These are phyloP conservation scores for Rhinoderma darwinii DNA, from an alignment of 2,113 vertebrate species.

Conservation along the genomic window DNA sequence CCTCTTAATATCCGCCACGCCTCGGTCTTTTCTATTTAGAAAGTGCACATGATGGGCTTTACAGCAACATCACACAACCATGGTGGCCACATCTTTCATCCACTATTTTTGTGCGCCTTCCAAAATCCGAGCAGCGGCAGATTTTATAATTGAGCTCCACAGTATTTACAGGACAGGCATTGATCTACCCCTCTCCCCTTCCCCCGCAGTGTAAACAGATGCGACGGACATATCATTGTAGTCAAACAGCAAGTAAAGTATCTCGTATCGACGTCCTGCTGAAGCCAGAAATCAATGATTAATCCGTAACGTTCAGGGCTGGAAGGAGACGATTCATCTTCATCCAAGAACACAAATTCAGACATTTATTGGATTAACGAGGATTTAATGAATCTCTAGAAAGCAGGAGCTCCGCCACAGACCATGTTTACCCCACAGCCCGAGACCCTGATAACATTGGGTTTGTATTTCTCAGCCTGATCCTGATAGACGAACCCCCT, in stretches of 20 bases:
- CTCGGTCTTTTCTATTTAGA: too few relatives aligned
- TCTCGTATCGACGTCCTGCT: conserved; percentile 10
- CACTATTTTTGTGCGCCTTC: too few relatives aligned
- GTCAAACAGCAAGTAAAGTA: background rate
- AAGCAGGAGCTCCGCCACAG: background rate
- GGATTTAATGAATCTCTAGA: background rate
- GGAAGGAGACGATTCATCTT: conserved; percentile 20
- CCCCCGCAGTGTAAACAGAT: background rate
- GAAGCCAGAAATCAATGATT: conserved; percentile 29
- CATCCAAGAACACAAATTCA: conserved; percentile 21
- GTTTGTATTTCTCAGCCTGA: background rate
- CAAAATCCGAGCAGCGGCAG: too few relatives aligned
- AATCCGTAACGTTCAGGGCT: background rate
- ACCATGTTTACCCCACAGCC: background rate
- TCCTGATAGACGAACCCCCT: background rate
- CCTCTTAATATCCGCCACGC: too few relatives aligned
- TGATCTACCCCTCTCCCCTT: background rate
- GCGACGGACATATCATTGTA: background rate
- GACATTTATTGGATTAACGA: background rate
- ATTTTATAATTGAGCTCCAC: background rate
- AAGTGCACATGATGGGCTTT: too few relatives aligned
- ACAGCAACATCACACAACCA: too few relatives aligned
- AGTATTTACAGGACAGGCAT: background rate
- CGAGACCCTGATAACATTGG: too few relatives aligned
- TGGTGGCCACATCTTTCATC: too few relatives aligned